Evolutionary conservation across 1,140 invertebrate species (phyloP).

Genomic region (Choristoneura fumiferana): DNA sequence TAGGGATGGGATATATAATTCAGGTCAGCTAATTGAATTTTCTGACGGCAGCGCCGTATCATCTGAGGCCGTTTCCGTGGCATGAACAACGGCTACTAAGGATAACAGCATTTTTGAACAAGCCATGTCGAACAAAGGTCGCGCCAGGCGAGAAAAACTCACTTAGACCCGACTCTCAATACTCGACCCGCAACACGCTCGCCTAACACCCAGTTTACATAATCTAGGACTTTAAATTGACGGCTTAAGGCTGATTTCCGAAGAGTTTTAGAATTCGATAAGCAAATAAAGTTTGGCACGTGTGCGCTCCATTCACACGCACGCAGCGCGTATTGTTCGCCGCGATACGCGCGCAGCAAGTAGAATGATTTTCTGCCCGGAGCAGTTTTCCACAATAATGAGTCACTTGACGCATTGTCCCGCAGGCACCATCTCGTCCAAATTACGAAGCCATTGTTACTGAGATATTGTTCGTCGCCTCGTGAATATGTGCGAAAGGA

Average conservation of each 20-base stretch:
- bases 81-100: conserved; percentile 26
- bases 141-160: conserved; percentile 16
- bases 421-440: conserved; percentile 61
- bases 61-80: conserved; percentile 32
- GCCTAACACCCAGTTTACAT: background rate
- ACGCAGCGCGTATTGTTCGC: conserved; percentile 47
- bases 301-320: conserved; percentile 31
- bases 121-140: conserved; percentile 23
- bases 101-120: conserved; percentile 26
- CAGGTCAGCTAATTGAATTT: conserved; percentile 6
- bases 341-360: conserved; percentile 31
- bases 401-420: conserved; percentile 72
- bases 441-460: conserved; percentile 72
- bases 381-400: conserved; percentile 69
- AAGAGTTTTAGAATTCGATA: conserved; percentile 18
- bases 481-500: conserved; percentile 70
- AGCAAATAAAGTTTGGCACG: conserved; percentile 20
- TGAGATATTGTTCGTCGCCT: conserved; percentile 66
- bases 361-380: conserved; percentile 59
- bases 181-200: conserved; percentile 4
- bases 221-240: background rate
- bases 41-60: conserved; percentile 37
- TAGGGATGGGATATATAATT: too few species aligned
- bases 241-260: background rate
- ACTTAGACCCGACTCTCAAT: conserved; percentile 13